Conservation (phyloP, 2,113 vertebrate species). For the Gallinago paraguaiae region DNA sequence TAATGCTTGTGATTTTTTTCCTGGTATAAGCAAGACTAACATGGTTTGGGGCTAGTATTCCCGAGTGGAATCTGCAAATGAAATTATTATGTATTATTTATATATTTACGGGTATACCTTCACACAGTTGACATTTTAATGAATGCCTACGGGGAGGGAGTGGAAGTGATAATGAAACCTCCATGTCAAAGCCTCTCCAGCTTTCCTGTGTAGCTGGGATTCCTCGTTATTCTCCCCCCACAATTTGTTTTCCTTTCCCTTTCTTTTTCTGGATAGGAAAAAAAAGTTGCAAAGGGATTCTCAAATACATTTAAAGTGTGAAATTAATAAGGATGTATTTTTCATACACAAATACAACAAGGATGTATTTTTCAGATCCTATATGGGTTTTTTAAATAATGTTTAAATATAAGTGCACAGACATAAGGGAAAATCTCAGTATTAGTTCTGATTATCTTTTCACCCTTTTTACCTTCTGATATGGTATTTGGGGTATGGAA, state of each 20-base stretch:
- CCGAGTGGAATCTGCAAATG: conserved; percentile 36
- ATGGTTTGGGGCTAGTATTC: conserved; percentile 48
- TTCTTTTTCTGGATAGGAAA: not conserved
- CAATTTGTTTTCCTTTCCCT: not conserved
- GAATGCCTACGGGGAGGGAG: conserved; percentile 68
- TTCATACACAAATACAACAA: not conserved
- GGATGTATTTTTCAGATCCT: conserved; percentile 1
- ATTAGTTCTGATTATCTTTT: not conserved
- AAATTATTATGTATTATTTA: conserved; percentile 70
- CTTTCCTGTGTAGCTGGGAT: conserved; percentile 2
- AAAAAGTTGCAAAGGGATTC: not conserved
- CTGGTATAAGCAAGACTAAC: conserved; percentile 48
- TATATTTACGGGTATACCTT: conserved; percentile 59
- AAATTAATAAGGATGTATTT: conserved; percentile 57
- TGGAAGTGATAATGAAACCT: conserved; percentile 62
- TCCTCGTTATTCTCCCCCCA: not conserved
- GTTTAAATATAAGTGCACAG: not conserved
- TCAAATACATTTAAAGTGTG: conserved; percentile 29
- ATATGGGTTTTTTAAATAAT: not conserved
- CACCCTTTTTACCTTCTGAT: not conserved
- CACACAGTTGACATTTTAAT: conserved; percentile 70
- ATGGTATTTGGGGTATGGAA: not conserved
- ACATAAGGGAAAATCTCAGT: not conserved
- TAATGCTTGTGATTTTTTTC: conserved; percentile 35
- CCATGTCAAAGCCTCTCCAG: conserved; percentile 52